Base-by-base conservation (phyloP, 2,797 vertebrate species). In the Sciaenops ocellatus region DNA sequence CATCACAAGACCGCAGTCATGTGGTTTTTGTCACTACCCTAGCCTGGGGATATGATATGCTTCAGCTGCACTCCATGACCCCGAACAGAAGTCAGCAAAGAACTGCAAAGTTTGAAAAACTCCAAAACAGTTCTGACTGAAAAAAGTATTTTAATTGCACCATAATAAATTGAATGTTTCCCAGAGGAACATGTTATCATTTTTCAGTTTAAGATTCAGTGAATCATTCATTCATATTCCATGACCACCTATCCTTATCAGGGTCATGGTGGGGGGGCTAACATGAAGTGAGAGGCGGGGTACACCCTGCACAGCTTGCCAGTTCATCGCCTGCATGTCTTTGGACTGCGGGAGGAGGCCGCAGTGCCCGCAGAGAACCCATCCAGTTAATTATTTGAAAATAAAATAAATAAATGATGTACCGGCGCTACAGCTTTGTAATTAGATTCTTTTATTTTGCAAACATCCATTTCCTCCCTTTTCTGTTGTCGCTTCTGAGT, bases 391-490 rank as follows among this genome's bases (percentile, higher is more conserved):
- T 62, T 5, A 17, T 54, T n/a, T 57, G 2, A 62, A 59, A 48
- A 24, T 28, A 17, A 34, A 52, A 56, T 55, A 9, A 34, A 16
- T 5, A 38, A 44, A 57, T 24, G 44, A 34, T 41, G 60, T 41
- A 13, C 3, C 13, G 18, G 42, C 42, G n/a, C 47, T 11, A 16
- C 13, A n/a, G 20, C 10, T 50, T 52, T 6, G n/a, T 44, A 55
- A 51, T 76, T 46, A 17, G 54, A 62, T 66, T 44, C 18, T 26
- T 68, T 61, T 64, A 41, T 61, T 76, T 55, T 82, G 46, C 3
- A 0, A 28, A 9, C 26, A 3, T 46, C 44, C 6, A 20, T 24
- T 59, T 59, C 20, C 50, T 66, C 3, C 20, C 5, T 10, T 5
- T 18, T 10, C 11, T 69, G 20, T 42, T 50, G 74, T 56, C 22